Evolutionary conservation across 2,888 invertebrate genomes (phyloP), one percentile per base, ranked within the genome.

Genomic region (Mellilla xanthometata): DNA sequence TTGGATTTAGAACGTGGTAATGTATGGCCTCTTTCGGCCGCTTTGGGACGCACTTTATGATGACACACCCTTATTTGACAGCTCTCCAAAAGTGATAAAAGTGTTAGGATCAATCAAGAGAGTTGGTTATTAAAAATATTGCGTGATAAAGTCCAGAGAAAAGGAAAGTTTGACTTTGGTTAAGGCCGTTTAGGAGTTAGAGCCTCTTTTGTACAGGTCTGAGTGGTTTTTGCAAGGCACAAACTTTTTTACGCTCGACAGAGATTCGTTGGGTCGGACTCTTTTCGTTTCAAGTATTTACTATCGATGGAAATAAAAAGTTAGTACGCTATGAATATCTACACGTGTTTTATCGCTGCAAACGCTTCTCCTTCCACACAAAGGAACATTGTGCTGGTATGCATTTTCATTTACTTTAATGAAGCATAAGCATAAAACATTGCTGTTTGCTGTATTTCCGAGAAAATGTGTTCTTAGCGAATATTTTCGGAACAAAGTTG

Each of bases 1-100:
- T 56, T 49, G 68, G 75, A 72, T 75, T 70, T 41, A 39, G 58
- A 63, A 58, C 54, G 54, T 54, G 56, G 56, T 56, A 60, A 69
- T 62, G 70, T 73, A 65, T 65, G 70, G 54, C 65, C 55, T 60
- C 64, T 62, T 48, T 49, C 41, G 39, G 36, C 34, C 27, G 34
- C 33, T 34, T 46, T 39, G 40, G 49, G 55, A 49, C 52, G 39
- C 47, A 41, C 57, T 57, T 56, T 57, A 56, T 58, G 55, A 60
- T 49, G 39, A 48, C 48, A 30, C 12, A 43, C 38, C 52, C 38
- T 49, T 55, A 56, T 56, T 58, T 58, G 58, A 60, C 60, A 60
- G 54, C 50, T 43, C 43, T 42, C 39, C 36, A 30, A 47, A 52
- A 49, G 48, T 49, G 49, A 53, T 54, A 51, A 51, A 57, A 54